Base-by-base conservation (phyloP, 1,140 invertebrate species). In the Drosophila parabipectinata region DNA sequence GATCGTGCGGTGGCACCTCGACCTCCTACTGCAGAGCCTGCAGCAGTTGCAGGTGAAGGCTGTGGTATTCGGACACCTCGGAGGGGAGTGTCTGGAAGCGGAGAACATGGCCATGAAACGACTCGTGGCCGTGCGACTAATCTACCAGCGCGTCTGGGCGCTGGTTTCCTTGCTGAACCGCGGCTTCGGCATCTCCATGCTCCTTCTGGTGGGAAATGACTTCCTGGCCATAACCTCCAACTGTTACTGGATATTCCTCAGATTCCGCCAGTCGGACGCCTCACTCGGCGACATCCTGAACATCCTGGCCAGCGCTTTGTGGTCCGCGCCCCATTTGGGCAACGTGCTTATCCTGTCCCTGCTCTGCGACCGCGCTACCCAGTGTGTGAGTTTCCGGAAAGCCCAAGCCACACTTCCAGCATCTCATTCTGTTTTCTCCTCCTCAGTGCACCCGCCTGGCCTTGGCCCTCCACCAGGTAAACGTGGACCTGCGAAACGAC, bases 231-330 rank as follows among this genome's bases (percentile, higher is more conserved):
- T 91, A 3, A 91, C 90, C 14, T 83, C 90, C 1, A 91, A 90
- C 57, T 91, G 88, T 39, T 91, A 91, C 53, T 91, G 88, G 90
- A 91, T 91, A 6, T 91, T 91, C 50, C 37, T 90, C 1, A 90
- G 78, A 51, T 91, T 91, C 24, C 80, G 89, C 1, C 60, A 77
- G 44, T 90, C 74, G 24, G 58, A 72, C 5, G 66, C 77, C 8
- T 73, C 76, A 1, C 72, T 68, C 0, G 53, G 47, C 1, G 79
- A 90, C n/a, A 79, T 91, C 15, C 52, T 91, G 3, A 75, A 77
- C 18, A 87, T 91, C 18, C 56, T 82, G 15, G 73, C 72, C 32
- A 91, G 84, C 51, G 61, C 73, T 0, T 41, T 91, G 2, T 90
- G 84, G 88, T 79, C 84, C 0, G 61, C 80, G 1, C 84, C 90